Base-by-base conservation (phyloP, 2,797 vertebrate species). In the Clarias fuscus region DNA sequence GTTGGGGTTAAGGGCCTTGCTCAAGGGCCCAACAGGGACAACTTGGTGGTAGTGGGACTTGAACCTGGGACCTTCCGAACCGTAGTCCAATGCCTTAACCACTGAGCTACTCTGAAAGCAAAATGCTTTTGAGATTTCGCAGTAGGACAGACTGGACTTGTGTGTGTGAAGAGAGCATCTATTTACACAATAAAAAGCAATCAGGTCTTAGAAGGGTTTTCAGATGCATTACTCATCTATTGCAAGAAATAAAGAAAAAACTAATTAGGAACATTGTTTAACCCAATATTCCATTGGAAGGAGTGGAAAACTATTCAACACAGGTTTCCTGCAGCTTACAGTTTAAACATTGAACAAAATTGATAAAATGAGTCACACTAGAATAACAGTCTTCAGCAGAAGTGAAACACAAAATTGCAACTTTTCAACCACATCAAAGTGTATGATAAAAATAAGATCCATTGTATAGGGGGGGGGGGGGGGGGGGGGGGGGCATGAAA, bases 271-370 rank as follows among this genome's bases (percentile, higher is more conserved):
- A 72, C 8, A 79, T 56, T 10, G 68, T 43, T 48, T 64, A 59
- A 62, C 58, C 14, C 73, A 8, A 62, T 67, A 84, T 61, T 7
- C 85, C 30, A 27, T 62, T 22, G 83, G 7, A 87, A 3, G 17
- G 22, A 61, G 65, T 81, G 85, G 65, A 5, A 78, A 48, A 85
- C 77, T 67, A 62, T 68, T 27, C 17, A 79, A 48, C 18, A 10
- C 18, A 8, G n/a, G 64, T 82, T 87, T 84, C 58, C 75, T 83
- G 27, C 82, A 64, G 67, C 37, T 65, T 85, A 72, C 37, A n/a
- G 10, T 72, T 62, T 56, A 48, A 27, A 53, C 27, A 14, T 0
- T 7, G 72, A 53, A 58, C 18, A 48, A n/a, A n/a, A n/a, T n/a
- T n/a, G n/a, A n/a, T 20, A 53, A 53, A 27, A 56, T 53, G 6